Evolutionary conservation across 2,113 vertebrate species (phyloP), one percentile per base, ranked within the genome.

Genomic region (Eulemur macaco): DNA sequence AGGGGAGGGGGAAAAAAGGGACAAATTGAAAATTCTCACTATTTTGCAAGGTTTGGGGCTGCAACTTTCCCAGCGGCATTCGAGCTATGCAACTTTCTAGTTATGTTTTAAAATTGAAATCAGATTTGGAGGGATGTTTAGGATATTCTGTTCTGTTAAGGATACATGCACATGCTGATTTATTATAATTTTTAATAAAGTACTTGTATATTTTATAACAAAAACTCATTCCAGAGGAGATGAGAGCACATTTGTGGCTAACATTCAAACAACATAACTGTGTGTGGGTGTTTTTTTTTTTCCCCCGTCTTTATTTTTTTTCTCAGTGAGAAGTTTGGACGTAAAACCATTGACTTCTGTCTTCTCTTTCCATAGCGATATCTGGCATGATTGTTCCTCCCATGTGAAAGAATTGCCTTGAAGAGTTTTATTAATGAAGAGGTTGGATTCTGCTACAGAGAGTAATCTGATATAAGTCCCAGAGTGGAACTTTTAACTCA

Each of bases 311-410:
- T 69, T 81, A 37, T 83, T 54, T 74, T 34, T 69, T 31, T 23
- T 29, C n/a, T 47, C 54, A 4, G 63, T 27, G 64, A 94, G 96
- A 96, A 58, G 81, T 95, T 92, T 87, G 93, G 87, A 94, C 96
- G 45, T 86, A 95, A 86, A 96, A 95, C 58, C 93, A 96, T 7
- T 98, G 96, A 98, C 93, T 90, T 94, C 47, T 83, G 47, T 34
- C 78, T 97, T 97, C 95, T 96, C 97, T 99, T 98, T 98, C 97
- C 95, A 95, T 99, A 99, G 99, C 99, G 98, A 99, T 99, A 99
- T 99, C 99, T 98, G 99, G 99, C 98, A 99, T 99, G 99, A 99
- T 99, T 97, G 99, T 99, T 98, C 99, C 99, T 98, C 99, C 99
- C 98, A 99, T 99, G 99, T 99, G 99, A 99, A 99, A 98, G 98